These are phyloP conservation scores for Pseudolycoriella hygida DNA, from an alignment of 2,888 invertebrate genomes.

Conservation along the genomic window DNA sequence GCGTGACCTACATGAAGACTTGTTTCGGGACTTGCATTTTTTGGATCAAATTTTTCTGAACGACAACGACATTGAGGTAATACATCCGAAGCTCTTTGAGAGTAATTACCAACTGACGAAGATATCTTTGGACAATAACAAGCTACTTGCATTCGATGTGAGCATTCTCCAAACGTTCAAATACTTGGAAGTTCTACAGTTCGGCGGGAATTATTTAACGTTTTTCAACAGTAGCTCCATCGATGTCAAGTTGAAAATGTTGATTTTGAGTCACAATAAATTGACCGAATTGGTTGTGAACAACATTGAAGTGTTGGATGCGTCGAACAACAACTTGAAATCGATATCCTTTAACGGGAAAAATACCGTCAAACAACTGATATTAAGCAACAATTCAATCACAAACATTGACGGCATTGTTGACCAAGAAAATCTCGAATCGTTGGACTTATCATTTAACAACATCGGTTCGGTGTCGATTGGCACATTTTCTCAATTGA, in stretches of 20 bases:
- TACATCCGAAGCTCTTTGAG: slow-evolving; percentile 21
- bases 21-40: neutral
- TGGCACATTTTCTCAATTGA: slow-evolving; percentile 23
- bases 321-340: slow-evolving; percentile 22
- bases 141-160: slow-evolving; percentile 18
- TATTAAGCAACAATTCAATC: slow-evolving; percentile 19
- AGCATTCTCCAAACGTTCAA: slow-evolving; percentile 22
- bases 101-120: slow-evolving; percentile 22
- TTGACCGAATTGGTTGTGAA: slow-evolving; percentile 20
- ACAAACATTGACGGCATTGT: slow-evolving; percentile 20
- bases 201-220: slow-evolving; percentile 20
- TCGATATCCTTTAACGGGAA: slow-evolving; percentile 17
- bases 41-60: slow-evolving; percentile 5
- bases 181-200: slow-evolving; percentile 22
- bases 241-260: slow-evolving; percentile 19
- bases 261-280: slow-evolving; percentile 21
- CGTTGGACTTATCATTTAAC: slow-evolving; percentile 23
- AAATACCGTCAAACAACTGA: slow-evolving; percentile 18
- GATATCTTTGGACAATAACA: slow-evolving; percentile 21
- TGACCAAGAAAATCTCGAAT: slow-evolving; percentile 17
- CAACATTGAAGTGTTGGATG: slow-evolving; percentile 20
- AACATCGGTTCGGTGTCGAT: slow-evolving; percentile 22
- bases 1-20: neutral
- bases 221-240: slow-evolving; percentile 21
- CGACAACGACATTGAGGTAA: slow-evolving; percentile 17